Evolutionary conservation across 2,888 invertebrate genomes (phyloP).

Genomic region (Agrilus biguttatus): DNA sequence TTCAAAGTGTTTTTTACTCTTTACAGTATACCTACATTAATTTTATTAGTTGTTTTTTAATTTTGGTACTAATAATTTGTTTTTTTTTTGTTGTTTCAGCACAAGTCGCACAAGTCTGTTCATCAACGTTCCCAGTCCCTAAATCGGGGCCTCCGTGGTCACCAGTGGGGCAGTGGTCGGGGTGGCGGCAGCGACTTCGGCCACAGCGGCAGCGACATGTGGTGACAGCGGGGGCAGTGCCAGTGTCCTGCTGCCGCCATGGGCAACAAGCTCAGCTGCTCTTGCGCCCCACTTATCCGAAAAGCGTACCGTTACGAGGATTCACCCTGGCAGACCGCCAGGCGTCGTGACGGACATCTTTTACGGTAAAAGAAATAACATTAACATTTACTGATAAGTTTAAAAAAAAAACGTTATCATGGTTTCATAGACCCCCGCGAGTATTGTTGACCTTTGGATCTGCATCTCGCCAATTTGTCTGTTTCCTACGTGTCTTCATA

Average conservation of each 20-base stretch:
- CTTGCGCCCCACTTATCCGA: constrained; percentile 91
- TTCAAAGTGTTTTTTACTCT: too few relatives aligned
- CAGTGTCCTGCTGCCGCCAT: constrained; percentile 52
- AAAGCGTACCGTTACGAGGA: constrained; percentile 94
- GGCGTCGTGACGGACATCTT: constrained; percentile 73
- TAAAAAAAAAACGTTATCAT: too few relatives aligned
- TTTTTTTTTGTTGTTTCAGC: constrained; percentile 29
- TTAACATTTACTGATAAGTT: too few relatives aligned
- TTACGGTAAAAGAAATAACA: constrained; percentile 47
- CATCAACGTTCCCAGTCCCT: constrained; percentile 63
- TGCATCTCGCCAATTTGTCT: too few relatives aligned
- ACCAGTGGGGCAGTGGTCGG: constrained; percentile 20
- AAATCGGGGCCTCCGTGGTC: constrained; percentile 45
- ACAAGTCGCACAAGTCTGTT: constrained; percentile 34
- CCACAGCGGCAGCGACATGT: constrained; percentile 39
- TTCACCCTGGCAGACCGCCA: constrained; percentile 86
- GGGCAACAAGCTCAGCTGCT: constrained; percentile 97
- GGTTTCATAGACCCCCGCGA: too few relatives aligned
- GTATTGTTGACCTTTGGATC: too few relatives aligned
- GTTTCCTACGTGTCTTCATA: too few relatives aligned
- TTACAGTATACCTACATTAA: too few relatives aligned
- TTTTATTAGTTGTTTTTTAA: too few relatives aligned
- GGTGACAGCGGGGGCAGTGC: constrained; percentile 59
- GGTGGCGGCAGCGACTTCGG: constrained; percentile 16
- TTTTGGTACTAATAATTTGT: too few relatives aligned